A percentile compares a stretch with the other conserved stretches of the same genome.
Evolutionary conservation across 2,888 invertebrate species (phyloP).

Genomic region (Clivina fossor): DNA sequence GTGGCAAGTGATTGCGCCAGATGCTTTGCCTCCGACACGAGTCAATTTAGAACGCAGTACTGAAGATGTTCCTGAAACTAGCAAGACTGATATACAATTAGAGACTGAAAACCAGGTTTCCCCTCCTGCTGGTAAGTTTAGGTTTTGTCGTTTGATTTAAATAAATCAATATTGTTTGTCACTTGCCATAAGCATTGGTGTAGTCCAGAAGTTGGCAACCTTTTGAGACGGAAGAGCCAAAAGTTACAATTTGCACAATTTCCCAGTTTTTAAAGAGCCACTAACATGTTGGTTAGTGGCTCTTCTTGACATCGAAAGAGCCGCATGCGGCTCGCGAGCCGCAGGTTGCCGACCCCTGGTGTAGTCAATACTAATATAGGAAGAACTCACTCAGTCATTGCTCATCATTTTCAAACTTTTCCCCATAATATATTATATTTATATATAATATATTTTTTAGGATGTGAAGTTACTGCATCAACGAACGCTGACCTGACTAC

Average conservation of each 20-base stretch:
- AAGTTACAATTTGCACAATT: too few species aligned
- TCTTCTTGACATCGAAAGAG: too few species aligned
- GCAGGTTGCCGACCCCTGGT: too few species aligned
- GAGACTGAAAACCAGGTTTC: constrained; percentile 11
- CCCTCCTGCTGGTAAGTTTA: neutral
- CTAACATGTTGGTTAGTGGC: too few species aligned
- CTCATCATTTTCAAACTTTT: too few species aligned
- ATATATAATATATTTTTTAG: neutral
- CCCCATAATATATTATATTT: neutral
- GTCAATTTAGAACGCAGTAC: constrained; percentile 7
- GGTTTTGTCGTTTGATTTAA: neutral
- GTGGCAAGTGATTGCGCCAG: too few species aligned
- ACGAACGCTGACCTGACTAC: neutral
- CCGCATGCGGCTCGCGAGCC: too few species aligned
- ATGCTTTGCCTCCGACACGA: constrained; percentile 9
- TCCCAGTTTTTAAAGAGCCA: too few species aligned
- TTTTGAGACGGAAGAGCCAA: too few species aligned
- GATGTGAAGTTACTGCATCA: neutral
- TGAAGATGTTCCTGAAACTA: constrained; percentile 14
- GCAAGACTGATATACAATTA: constrained; percentile 15
- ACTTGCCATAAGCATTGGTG: neutral
- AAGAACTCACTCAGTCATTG: too few species aligned
- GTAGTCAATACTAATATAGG: neutral
- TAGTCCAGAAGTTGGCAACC: too few species aligned
- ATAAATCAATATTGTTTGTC: neutral